Conservation (phyloP, 2,797 vertebrate genomes). For the Cyclura pinguis region DNA sequence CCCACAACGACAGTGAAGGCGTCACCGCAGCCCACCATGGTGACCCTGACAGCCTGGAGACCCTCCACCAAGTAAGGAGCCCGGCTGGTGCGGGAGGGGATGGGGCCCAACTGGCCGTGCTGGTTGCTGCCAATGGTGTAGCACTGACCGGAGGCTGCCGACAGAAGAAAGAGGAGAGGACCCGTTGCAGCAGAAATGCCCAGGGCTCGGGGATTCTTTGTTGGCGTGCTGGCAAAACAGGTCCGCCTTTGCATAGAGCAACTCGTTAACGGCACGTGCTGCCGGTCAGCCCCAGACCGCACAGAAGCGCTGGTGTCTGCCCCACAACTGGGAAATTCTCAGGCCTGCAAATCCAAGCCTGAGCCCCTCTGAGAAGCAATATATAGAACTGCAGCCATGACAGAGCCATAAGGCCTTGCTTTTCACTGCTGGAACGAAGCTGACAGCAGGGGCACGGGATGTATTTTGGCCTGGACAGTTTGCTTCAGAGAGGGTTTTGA, state of each 20-base stretch:
- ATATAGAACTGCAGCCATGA: not conserved
- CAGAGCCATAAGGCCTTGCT: not conserved
- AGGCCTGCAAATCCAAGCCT: not conserved
- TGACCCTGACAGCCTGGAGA: slow-evolving; percentile 84
- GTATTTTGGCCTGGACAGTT: not conserved
- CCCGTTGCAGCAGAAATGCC: too few species aligned
- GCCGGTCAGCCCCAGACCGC: too few species aligned
- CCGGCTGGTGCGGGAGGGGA: slow-evolving; percentile 85
- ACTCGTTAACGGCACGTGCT: too few species aligned
- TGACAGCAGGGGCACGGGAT: not conserved
- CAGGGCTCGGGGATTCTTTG: too few species aligned
- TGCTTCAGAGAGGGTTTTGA: not conserved
- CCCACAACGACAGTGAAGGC: slow-evolving; percentile 95
- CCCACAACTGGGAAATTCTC: accelerated
- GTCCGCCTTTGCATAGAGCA: not conserved
- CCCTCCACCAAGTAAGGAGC: slow-evolving; percentile 88
- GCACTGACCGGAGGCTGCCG: slow-evolving; percentile 89
- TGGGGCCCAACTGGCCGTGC: slow-evolving; percentile 94
- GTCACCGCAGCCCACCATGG: slow-evolving; percentile 93
- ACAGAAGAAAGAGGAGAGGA: not conserved
- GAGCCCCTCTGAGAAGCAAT: too few species aligned
- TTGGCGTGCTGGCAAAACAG: accelerated
- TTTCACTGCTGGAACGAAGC: too few species aligned
- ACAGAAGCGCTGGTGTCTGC: not conserved
- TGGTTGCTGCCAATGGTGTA: slow-evolving; percentile 99